A percentile compares a stretch with the other conserved stretches of the same genome.
Conservation (phyloP, 2,888 invertebrate genomes). For the Salticus scenicus region DNA sequence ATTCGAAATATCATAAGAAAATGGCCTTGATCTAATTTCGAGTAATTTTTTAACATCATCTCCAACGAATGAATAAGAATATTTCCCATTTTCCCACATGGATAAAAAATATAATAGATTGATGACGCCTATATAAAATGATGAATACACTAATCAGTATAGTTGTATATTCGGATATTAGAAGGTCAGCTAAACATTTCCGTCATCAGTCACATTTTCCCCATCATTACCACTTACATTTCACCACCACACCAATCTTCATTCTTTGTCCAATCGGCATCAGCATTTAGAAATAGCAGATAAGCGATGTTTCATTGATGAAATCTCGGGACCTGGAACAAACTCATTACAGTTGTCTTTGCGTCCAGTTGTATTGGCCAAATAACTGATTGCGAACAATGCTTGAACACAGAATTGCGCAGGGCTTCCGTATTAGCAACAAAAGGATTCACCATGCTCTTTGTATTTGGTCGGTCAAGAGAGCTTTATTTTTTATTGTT, state of each 20-base stretch:
- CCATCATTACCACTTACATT: too few relatives aligned
- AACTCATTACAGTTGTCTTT: slow-evolving; percentile 25
- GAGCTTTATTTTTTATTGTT: not conserved
- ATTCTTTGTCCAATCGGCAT: not conserved
- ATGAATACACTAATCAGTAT: too few relatives aligned
- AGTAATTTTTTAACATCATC: too few relatives aligned
- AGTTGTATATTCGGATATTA: not conserved
- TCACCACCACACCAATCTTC: too few relatives aligned
- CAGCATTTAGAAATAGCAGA: not conserved
- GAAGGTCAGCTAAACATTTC: not conserved
- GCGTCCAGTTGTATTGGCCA: not conserved
- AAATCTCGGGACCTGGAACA: not conserved
- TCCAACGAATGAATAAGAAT: too few relatives aligned
- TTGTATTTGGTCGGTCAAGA: slow-evolving; percentile 15
- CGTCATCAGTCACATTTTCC: not conserved
- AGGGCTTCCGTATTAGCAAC: not conserved
- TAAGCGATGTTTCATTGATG: not conserved
- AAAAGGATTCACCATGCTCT: not conserved
- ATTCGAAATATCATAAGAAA: too few relatives aligned
- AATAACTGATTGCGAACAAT: not conserved
- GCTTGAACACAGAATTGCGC: not conserved
- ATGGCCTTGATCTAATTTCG: too few relatives aligned
- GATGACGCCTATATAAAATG: too few relatives aligned
- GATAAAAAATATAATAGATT: too few relatives aligned
- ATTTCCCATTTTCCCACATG: too few relatives aligned